Percentiles rank a stretch among this genome's conserved stretches.
Conservation (phyloP, 2,113 vertebrate genomes). For the Sarotherodon lohbergeri region DNA sequence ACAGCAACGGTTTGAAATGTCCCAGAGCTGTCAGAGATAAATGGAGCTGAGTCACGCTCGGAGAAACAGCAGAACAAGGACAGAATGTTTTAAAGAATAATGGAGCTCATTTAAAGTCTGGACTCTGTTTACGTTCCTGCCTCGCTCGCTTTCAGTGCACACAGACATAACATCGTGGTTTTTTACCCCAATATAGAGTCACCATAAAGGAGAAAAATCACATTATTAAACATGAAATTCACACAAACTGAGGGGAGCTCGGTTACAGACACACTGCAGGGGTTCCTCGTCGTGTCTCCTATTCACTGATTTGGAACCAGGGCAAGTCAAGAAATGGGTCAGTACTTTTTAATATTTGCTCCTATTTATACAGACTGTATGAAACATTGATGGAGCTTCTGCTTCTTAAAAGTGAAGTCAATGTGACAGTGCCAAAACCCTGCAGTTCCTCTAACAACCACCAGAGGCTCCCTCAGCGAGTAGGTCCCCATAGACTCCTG, state of each 20-base stretch:
- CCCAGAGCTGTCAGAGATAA: slow-evolving; percentile 19
- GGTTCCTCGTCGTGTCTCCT: background rate
- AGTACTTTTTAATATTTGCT: background rate
- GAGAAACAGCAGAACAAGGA: background rate
- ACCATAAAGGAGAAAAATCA: background rate
- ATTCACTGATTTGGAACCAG: background rate
- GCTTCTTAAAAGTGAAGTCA: background rate
- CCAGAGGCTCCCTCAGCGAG: background rate
- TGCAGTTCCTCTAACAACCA: background rate
- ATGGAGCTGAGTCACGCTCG: background rate
- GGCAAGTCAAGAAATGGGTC: background rate
- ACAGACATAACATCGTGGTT: accelerated
- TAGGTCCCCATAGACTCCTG: background rate
- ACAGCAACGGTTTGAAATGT: background rate
- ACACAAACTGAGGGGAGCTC: background rate
- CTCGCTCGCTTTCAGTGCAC: background rate
- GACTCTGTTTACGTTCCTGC: background rate
- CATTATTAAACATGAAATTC: background rate
- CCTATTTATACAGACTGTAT: background rate
- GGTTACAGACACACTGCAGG: background rate
- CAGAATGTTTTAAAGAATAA: background rate
- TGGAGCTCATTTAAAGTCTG: background rate
- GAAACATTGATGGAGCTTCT: background rate
- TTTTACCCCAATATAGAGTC: background rate
- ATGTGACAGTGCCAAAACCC: background rate